Evolutionary conservation across 2,113 vertebrate species (phyloP).

Genomic region (Recurvirostra avosetta): DNA sequence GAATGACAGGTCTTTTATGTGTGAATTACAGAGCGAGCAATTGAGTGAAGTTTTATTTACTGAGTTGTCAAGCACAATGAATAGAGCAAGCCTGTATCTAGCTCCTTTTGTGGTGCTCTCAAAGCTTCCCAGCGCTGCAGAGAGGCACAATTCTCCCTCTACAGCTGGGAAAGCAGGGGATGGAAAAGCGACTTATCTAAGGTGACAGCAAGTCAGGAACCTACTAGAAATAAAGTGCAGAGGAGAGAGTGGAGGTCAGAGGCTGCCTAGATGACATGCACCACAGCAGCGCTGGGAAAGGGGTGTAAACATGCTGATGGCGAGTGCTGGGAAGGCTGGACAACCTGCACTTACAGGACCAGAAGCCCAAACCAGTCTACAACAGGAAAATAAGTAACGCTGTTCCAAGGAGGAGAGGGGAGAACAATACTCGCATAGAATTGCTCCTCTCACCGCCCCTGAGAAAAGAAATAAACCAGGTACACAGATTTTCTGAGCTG

Average conservation of each 20-base stretch:
- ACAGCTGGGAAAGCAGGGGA: neutral
- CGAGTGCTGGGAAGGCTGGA: neutral
- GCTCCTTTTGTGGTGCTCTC: slow-evolving; percentile 31
- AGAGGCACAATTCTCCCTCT: slow-evolving; percentile 11
- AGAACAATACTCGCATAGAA: neutral
- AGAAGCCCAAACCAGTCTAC: neutral
- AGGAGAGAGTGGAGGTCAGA: neutral
- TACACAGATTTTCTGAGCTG: neutral
- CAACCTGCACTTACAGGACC: neutral
- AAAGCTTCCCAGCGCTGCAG: slow-evolving; percentile 12
- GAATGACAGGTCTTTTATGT: slow-evolving; percentile 53
- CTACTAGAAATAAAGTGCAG: neutral
- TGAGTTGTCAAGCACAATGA: slow-evolving; percentile 51
- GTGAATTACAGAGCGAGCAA: slow-evolving; percentile 40
- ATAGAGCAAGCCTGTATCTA: slow-evolving; percentile 37
- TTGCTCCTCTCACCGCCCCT: neutral
- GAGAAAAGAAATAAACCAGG: neutral
- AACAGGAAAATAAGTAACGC: neutral
- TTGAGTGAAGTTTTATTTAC: slow-evolving; percentile 65
- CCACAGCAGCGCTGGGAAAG: neutral
- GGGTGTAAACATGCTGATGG: neutral
- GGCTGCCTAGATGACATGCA: neutral
- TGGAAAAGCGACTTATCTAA: slow-evolving; percentile 5
- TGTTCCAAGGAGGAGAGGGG: neutral
- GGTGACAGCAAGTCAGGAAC: slow-evolving; percentile 15